These are phyloP conservation scores for Sprattus sprattus DNA, from an alignment of 2,113 vertebrate species.

Conservation along the genomic window DNA sequence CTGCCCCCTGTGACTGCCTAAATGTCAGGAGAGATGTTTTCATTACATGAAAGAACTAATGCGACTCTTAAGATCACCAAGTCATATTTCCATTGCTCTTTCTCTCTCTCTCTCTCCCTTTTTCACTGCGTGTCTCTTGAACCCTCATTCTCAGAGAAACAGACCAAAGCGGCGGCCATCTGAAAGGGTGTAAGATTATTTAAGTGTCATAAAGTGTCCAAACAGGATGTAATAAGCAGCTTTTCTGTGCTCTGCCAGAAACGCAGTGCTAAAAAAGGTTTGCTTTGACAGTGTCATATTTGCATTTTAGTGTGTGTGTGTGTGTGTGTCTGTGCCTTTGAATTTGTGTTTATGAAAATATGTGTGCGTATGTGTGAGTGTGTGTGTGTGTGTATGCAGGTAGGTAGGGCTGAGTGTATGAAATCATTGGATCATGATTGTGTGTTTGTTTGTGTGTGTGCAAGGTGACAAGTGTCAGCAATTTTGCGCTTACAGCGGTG, in stretches of 20 bases:
- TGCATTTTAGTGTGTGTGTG: background rate
- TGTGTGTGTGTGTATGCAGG: too few relatives aligned
- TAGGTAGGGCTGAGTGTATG: background rate
- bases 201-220: constrained; percentile 23
- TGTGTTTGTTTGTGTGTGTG: background rate
- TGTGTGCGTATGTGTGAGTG: too few relatives aligned
- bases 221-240: constrained; percentile 31
- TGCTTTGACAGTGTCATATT: background rate
- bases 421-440: background rate
- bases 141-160: background rate
- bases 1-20: constrained; percentile 43
- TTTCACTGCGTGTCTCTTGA: background rate
- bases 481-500: background rate
- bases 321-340: background rate
- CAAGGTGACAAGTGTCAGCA: background rate
- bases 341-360: too few relatives aligned
- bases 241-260: constrained; percentile 24
- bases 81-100: constrained; percentile 45
- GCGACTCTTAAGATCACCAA: constrained; percentile 46
- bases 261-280: background rate
- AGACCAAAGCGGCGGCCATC: background rate
- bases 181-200: background rate
- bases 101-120: background rate
- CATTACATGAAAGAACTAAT: constrained; percentile 54
- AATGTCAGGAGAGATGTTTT: constrained; percentile 56